Evolutionary conservation across 1,140 invertebrate genomes (phyloP).

Genomic region (Hylaeus volcanicus): DNA sequence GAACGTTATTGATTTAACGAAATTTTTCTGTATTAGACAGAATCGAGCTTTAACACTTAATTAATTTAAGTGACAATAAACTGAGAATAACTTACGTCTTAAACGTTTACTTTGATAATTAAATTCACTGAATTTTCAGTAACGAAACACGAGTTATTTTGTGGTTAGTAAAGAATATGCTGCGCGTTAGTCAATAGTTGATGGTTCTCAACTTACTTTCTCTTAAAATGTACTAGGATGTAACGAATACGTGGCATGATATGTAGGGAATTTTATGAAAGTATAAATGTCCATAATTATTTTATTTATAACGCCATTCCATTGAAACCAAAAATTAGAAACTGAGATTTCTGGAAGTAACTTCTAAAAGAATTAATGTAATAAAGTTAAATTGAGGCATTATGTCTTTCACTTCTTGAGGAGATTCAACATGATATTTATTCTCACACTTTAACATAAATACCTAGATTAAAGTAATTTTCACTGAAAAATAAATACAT

Average conservation of each 20-base stretch:
- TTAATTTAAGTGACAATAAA: not conserved
- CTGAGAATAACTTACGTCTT: not conserved
- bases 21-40: not conserved
- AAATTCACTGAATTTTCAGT: not conserved
- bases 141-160: not conserved
- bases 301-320: too few species aligned
- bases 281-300: not conserved
- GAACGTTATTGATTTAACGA: not conserved
- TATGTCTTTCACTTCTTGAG: not conserved
- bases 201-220: conserved; percentile 25
- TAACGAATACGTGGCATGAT: not conserved
- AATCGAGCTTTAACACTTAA: not conserved
- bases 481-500: not conserved
- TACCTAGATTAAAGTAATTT: not conserved
- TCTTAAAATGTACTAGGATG: not conserved
- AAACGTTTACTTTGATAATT: not conserved
- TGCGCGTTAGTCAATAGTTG: not conserved
- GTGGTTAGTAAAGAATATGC: conserved; percentile 4
- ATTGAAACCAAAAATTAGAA: too few species aligned
- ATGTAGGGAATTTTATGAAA: not conserved
- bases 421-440: not conserved
- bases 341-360: too few species aligned
- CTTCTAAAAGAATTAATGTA: not conserved
- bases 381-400: too few species aligned
- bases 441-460: not conserved